These are phyloP conservation scores for Caenorhabditis japonica DNA, from an alignment of 2,888 invertebrate genomes.

Conservation along the genomic window DNA sequence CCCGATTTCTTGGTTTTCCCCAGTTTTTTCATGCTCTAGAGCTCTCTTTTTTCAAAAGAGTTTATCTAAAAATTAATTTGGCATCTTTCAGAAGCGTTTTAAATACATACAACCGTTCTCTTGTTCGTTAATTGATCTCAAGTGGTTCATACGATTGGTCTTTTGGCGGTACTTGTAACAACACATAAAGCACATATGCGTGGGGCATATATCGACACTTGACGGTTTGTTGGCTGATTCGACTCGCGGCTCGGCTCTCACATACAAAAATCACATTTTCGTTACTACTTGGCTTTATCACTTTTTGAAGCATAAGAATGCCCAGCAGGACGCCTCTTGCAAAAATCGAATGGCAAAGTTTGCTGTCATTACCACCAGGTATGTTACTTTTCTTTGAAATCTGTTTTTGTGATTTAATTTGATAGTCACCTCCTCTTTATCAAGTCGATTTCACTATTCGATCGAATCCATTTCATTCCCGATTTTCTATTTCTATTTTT, in stretches of 20 bases:
- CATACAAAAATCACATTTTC: constrained; percentile 26
- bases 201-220: constrained; percentile 36
- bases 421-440: background rate
- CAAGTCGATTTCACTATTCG: no score
- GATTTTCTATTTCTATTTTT: no score
- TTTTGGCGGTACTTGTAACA: constrained; percentile 35
- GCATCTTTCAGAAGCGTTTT: no score
- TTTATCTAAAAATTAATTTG: no score
- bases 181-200: constrained; percentile 17
- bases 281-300: constrained; percentile 23
- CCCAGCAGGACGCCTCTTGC: constrained; percentile 33
- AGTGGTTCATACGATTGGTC: no score
- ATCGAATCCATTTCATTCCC: background rate
- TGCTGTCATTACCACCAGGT: constrained; percentile 35
- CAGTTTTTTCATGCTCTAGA: no score
- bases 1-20: no score
- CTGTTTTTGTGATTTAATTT: constrained; percentile 1
- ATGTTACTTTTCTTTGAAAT: constrained; percentile 3
- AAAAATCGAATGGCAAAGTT: constrained; percentile 31
- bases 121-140: no score
- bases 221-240: constrained; percentile 39
- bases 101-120: no score
- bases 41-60: no score
- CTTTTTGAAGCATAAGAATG: constrained; percentile 5
- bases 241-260: no score